These are phyloP conservation scores for Drosophila mercatorum DNA, from an alignment of 2,888 invertebrate species.

Conservation along the genomic window DNA sequence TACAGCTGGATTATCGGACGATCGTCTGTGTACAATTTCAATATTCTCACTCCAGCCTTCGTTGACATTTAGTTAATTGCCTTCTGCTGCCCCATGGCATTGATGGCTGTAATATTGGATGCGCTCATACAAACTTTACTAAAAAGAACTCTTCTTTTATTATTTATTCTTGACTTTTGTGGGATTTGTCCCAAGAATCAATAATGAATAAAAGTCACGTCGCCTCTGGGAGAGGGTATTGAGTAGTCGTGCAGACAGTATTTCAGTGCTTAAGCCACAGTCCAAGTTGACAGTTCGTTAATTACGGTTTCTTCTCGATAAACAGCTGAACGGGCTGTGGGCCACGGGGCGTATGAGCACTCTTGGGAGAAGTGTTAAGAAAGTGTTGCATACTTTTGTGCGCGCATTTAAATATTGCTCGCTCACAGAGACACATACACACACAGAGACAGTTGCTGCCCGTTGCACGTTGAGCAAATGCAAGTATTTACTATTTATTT, in stretches of 20 bases:
- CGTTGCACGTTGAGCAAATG: conserved; percentile 44
- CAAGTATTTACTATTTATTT: conserved; percentile 61
- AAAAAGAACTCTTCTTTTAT: no score
- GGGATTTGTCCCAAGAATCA: no score
- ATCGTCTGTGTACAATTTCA: no score
- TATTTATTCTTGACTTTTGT: no score
- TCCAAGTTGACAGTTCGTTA: conserved; percentile 7
- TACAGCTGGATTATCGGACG: no score
- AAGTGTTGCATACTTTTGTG: conserved; percentile 49
- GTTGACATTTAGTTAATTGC: background rate
- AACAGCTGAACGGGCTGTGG: background rate
- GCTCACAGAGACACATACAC: background rate
- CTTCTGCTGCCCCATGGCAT: background rate
- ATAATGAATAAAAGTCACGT: no score
- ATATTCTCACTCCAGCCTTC: background rate
- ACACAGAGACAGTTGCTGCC: conserved; percentile 3
- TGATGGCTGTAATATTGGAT: no score
- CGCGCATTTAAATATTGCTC: conserved; percentile 45
- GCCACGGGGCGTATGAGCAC: conserved; percentile 7
- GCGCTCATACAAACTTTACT: no score
- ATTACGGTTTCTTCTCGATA: background rate
- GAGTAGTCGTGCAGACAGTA: background rate
- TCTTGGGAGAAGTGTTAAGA: background rate
- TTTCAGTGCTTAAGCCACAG: background rate
- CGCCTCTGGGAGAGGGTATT: background rate